Conservation (phyloP, 92 coral and sea anemone genomes). For the Montipora capitata region DNA sequence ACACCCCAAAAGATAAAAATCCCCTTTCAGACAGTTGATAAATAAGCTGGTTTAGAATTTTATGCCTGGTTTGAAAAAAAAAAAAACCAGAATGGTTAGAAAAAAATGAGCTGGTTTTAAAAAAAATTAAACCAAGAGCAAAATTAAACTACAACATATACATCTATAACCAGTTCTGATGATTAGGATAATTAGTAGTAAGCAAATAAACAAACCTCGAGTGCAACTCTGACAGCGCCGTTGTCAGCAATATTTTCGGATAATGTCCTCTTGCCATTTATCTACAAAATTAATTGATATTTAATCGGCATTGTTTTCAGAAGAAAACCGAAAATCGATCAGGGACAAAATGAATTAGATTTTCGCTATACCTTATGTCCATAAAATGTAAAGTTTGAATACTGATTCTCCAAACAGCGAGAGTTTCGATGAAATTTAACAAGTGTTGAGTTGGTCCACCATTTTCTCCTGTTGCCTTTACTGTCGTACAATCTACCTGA, state of each 20-base stretch:
- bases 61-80: no score
- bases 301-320: background rate
- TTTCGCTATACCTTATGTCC: conserved; percentile 74
- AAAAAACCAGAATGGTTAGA: no score
- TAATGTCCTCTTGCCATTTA: conserved; percentile 78
- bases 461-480: conserved; percentile 80
- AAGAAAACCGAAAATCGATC: background rate
- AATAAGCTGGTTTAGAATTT: no score
- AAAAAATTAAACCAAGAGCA: no score
- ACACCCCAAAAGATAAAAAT: no score
- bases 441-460: conserved; percentile 92
- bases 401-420: conserved; percentile 89
- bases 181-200: background rate
- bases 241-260: conserved; percentile 94
- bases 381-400: conserved; percentile 79
- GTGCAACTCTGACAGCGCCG: conserved; percentile 87
- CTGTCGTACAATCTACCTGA: conserved; percentile 87
- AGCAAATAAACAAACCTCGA: conserved; percentile 55
- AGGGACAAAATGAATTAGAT: background rate
- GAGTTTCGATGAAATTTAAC: conserved; percentile 83
- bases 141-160: no score
- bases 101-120: no score
- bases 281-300: conserved; percentile 15
- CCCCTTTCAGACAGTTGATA: no score
- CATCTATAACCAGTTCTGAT: no score